phyloP scores from a whole-genome alignment of 2,797 vertebrate species.

The Tenualosa ilisha region DNA sequence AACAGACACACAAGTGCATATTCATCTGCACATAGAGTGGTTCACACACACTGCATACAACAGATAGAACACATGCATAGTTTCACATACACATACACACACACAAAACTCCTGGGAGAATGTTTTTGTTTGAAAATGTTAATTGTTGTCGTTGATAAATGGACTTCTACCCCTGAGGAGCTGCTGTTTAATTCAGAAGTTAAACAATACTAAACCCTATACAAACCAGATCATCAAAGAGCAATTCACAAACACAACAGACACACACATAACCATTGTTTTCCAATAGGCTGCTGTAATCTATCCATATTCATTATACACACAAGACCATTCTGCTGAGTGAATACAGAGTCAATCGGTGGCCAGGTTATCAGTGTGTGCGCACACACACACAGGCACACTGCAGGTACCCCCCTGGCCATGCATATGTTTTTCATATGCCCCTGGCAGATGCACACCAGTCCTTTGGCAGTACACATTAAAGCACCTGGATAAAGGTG shows the following conservation, averaged over 20 bases:
- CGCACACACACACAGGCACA: neutral
- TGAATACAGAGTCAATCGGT: neutral
- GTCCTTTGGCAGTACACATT: neutral
- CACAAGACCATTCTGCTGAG: neutral
- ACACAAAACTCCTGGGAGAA: neutral
- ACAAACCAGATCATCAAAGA: neutral
- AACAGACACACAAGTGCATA: neutral
- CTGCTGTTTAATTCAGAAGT: neutral
- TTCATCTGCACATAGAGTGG: neutral
- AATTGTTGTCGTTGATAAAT: neutral
- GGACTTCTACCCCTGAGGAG: neutral
- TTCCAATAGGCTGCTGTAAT: neutral
- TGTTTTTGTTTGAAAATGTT: neutral
- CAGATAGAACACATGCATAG: no score
- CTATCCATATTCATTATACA: neutral
- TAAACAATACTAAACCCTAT: neutral
- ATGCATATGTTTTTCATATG: neutral
- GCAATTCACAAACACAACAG: neutral
- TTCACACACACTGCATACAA: no score
- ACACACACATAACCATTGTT: neutral
- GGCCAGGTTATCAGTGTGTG: neutral
- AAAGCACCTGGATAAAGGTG: neutral
- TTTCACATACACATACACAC: neutral
- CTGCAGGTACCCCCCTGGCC: neutral
- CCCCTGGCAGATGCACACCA: neutral